These are phyloP conservation scores for Cheilosia grossa DNA, from an alignment of 2,888 invertebrate species.

Conservation along the genomic window DNA sequence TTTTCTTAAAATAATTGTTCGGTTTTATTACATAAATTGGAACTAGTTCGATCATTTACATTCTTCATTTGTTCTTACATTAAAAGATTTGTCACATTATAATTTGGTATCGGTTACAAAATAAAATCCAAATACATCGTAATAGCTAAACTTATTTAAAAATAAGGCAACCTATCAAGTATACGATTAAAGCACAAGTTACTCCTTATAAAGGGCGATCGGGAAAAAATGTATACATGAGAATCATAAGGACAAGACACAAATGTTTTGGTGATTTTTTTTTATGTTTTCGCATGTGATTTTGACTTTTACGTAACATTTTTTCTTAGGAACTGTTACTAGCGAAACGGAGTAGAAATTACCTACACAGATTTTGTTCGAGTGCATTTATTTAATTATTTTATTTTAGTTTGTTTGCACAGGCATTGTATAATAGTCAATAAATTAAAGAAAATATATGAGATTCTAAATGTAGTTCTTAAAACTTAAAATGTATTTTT, in stretches of 20 bases:
- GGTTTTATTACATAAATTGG: slow-evolving; percentile 62
- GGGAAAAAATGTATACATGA: slow-evolving; percentile 3
- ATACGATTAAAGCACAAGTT: slow-evolving; percentile 61
- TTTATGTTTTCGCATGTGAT: background rate
- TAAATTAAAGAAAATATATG: slow-evolving; percentile 14
- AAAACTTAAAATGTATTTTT: slow-evolving; percentile 13
- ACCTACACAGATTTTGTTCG: slow-evolving; percentile 6
- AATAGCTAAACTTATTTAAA: slow-evolving; percentile 27
- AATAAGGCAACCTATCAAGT: slow-evolving; percentile 47
- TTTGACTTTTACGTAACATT: slow-evolving; percentile 35
- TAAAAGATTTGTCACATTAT: slow-evolving; percentile 72
- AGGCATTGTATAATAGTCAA: background rate
- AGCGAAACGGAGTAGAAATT: slow-evolving; percentile 11
- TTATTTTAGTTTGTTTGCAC: background rate
- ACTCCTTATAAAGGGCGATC: slow-evolving; percentile 37
- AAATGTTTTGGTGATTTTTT: slow-evolving; percentile 51
- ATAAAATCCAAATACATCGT: slow-evolving; percentile 34
- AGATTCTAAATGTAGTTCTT: slow-evolving; percentile 14
- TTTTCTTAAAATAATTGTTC: slow-evolving; percentile 34
- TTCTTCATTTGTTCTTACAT: slow-evolving; percentile 33
- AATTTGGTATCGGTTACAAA: slow-evolving; percentile 72
- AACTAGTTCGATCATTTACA: slow-evolving; percentile 50
- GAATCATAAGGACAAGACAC: slow-evolving; percentile 54
- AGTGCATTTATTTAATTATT: slow-evolving; percentile 16
- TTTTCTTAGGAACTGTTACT: slow-evolving; percentile 5